These are phyloP conservation scores for Callipepla squamata DNA, from an alignment of 2,113 vertebrate species.

Conservation along the genomic window DNA sequence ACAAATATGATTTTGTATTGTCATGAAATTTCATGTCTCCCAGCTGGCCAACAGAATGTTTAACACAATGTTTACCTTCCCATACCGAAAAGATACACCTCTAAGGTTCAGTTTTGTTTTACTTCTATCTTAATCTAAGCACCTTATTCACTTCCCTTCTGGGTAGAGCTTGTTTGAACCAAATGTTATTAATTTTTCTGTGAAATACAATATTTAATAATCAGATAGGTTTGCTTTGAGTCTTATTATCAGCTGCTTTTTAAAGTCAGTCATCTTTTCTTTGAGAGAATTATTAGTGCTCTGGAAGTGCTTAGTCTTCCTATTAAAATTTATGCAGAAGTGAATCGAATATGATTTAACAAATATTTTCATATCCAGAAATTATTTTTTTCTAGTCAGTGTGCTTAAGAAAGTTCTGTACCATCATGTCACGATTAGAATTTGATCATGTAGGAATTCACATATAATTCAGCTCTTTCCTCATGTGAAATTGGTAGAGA, in stretches of 20 bases:
- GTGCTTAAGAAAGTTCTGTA: not conserved
- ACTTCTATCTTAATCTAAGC: not conserved
- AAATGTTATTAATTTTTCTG: not conserved
- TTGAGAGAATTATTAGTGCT: not conserved
- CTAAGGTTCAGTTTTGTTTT: not conserved
- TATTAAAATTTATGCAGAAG: not conserved
- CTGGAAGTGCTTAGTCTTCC: not conserved
- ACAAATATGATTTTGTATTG: not conserved
- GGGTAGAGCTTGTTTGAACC: not conserved
- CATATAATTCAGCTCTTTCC: not conserved
- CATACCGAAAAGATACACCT: not conserved
- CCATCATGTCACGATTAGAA: not conserved
- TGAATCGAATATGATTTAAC: not conserved
- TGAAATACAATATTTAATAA: not conserved
- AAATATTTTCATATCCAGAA: not conserved
- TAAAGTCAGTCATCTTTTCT: rapidly evolving
- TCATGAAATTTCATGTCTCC: not conserved
- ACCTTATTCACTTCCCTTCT: not conserved
- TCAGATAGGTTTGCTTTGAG: not conserved
- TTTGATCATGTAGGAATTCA: not conserved
- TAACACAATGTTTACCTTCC: not conserved
- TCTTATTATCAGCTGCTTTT: not conserved
- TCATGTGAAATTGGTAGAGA: not conserved
- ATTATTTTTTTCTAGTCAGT: not conserved
- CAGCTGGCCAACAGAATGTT: not conserved